phyloP scores from a whole-genome alignment of 2,888 invertebrate genomes.

The Anodontia alba region DNA sequence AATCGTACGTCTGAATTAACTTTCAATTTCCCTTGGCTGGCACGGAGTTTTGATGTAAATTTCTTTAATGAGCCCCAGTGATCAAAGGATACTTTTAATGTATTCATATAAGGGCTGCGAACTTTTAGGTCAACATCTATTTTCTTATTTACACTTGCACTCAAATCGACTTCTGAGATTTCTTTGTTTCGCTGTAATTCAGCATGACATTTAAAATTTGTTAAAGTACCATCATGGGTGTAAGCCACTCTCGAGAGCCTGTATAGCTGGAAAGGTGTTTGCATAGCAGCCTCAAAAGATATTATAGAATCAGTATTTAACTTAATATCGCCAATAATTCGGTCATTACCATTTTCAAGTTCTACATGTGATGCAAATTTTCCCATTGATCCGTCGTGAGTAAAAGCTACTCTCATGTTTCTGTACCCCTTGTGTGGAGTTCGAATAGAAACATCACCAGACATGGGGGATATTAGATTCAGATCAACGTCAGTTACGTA shows the following conservation, averaged over 20 bases:
- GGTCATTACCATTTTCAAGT: conserved; percentile 20
- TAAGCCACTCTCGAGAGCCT: conserved; percentile 24
- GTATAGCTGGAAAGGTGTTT: conserved; percentile 38
- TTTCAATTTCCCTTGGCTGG: conserved; percentile 24
- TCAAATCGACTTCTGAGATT: conserved; percentile 36
- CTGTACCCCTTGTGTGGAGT: conserved; percentile 44
- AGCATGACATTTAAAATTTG: conserved; percentile 39
- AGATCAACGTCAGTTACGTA: conserved; percentile 20
- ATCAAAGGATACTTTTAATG: conserved; percentile 44
- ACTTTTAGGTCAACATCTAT: conserved; percentile 45
- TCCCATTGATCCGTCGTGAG: conserved; percentile 32
- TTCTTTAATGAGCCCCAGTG: conserved; percentile 44
- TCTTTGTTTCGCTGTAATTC: conserved; percentile 50
- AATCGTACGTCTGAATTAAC: conserved; percentile 26
- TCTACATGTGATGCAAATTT: conserved; percentile 34
- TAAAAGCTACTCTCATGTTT: conserved; percentile 32
- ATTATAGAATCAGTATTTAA: conserved; percentile 21
- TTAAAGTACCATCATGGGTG: conserved; percentile 37
- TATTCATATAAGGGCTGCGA: conserved; percentile 37
- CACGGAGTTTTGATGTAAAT: conserved; percentile 26
- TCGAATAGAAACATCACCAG: conserved; percentile 15
- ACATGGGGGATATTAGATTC: conserved; percentile 7
- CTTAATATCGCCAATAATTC: conserved; percentile 30
- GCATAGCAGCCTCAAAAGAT: conserved; percentile 21
- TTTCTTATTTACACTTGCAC: conserved; percentile 25